Conservation (phyloP, 2,797 vertebrate species). For the Sardinella longiceps region DNA sequence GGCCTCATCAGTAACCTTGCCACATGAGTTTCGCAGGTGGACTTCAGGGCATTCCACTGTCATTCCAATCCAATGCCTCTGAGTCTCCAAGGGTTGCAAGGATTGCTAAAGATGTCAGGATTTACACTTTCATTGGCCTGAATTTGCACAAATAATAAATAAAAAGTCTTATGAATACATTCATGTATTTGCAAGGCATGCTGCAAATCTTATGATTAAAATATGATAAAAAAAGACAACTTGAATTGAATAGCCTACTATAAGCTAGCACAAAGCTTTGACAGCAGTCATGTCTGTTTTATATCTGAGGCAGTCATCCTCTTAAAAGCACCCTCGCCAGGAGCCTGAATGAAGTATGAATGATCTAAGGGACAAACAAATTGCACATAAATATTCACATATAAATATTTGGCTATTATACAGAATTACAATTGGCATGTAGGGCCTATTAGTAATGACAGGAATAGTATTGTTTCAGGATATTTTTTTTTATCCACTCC, state of each 20-base stretch:
- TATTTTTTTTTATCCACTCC: not conserved
- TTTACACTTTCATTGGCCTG: not conserved
- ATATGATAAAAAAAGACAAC: slow-evolving; percentile 2
- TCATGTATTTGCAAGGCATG: not conserved
- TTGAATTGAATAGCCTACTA: slow-evolving; percentile 1
- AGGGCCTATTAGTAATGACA: not conserved
- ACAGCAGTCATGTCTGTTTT: not conserved
- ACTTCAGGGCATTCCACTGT: not conserved
- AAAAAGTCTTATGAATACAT: not conserved
- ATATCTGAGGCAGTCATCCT: slow-evolving; percentile 6
- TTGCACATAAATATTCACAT: slow-evolving; percentile 9
- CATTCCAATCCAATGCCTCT: not conserved
- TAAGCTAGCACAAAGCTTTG: not conserved
- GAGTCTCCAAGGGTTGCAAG: not conserved
- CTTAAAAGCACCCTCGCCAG: slow-evolving; percentile 1
- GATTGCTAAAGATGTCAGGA: slow-evolving; percentile 13
- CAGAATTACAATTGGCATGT: not conserved
- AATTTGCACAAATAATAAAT: not conserved
- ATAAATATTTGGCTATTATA: too few relatives aligned
- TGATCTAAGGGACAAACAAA: not conserved
- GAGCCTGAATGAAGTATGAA: not conserved
- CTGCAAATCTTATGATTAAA: not conserved
- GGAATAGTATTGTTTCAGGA: not conserved
- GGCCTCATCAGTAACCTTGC: slow-evolving; percentile 8
- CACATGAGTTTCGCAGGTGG: not conserved